Evolutionary conservation across 2,888 invertebrate genomes (phyloP).

Genomic region (Helobdella robusta): DNA sequence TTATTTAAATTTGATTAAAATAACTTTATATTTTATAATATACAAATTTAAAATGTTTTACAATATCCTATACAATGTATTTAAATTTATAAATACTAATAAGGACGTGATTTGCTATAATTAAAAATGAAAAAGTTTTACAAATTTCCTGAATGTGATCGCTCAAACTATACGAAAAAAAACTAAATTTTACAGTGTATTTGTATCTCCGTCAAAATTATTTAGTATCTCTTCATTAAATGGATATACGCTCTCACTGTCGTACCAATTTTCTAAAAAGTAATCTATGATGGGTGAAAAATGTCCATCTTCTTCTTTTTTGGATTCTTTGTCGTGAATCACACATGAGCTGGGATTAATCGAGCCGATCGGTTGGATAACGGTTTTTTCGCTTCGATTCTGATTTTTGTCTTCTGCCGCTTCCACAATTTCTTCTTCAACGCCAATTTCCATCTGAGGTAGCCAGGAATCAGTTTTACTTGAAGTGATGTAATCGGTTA

Average conservation of each 20-base stretch:
- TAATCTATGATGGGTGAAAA: constrained; percentile 13
- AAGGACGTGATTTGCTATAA: no score
- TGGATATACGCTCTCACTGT: constrained; percentile 2
- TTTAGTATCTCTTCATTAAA: constrained; percentile 14
- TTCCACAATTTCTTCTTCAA: constrained; percentile 12
- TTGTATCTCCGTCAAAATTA: not conserved
- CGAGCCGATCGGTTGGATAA: no score
- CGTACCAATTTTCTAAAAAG: constrained; percentile 11
- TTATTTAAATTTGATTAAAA: no score
- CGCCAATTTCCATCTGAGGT: not conserved
- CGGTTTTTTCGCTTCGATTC: no score
- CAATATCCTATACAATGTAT: no score
- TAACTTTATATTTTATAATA: no score
- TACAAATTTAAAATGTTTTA: no score
- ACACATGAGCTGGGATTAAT: not conserved
- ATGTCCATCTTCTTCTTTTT: not conserved
- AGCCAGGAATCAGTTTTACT: constrained; percentile 22
- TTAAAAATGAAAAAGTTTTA: no score
- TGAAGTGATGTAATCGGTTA: constrained; percentile 9
- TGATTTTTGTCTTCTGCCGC: not conserved
- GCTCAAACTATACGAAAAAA: no score
- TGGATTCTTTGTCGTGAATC: not conserved
- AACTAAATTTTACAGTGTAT: no score
- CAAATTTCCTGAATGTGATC: no score
- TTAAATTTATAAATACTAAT: no score